Base-by-base conservation (phyloP, 1,140 invertebrate species). In the Pantala flavescens region DNA sequence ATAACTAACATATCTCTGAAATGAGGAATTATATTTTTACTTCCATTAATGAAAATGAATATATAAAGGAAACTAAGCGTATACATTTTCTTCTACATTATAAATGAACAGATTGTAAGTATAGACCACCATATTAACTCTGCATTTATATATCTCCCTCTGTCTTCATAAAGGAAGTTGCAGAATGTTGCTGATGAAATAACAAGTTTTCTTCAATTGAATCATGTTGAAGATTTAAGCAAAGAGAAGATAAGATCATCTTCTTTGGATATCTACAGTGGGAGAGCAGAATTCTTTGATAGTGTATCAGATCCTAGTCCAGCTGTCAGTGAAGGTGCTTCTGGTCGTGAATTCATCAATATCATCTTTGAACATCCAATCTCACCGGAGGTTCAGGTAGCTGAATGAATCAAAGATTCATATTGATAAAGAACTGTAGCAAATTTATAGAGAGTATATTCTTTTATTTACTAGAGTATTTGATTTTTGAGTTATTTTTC, bases 321-420 rank as follows among this genome's bases (percentile, higher is more conserved):
- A 7, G 1, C 49, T 19, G 12, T 5, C n/a, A 21, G n/a, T 21
- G n/a, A 16, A 5, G 49, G 1, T 19, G 3, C 49, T 63, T 19
- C 49, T 19, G n/a, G 49, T 63, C 49, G 49, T 19, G 49, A 63
- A 63, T 63, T 63, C 49, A 63, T 63, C 49, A 63, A 63, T 63
- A 21, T 63, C 49, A 63, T 63, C 14, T 63, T 7, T 63, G 49
- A 63, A 21, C 49, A 19, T 63, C 49, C 49, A 7, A 16, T 19
- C 5, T 21, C 49, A 63, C 49, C n/a, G 5, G 49, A 63, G n/a
- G 49, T 63, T 63, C 49, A 63, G 49, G 49, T 63, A 63, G 49
- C 14, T 63, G 49, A 21, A 7, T 63, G 28, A 63, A 63, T 63
- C 49, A 7, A 14, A 63, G 49, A 19, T 16, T 63, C 16, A 14